Conservation (phyloP, 2,113 vertebrate species). For the Harpagus bidentatus region DNA sequence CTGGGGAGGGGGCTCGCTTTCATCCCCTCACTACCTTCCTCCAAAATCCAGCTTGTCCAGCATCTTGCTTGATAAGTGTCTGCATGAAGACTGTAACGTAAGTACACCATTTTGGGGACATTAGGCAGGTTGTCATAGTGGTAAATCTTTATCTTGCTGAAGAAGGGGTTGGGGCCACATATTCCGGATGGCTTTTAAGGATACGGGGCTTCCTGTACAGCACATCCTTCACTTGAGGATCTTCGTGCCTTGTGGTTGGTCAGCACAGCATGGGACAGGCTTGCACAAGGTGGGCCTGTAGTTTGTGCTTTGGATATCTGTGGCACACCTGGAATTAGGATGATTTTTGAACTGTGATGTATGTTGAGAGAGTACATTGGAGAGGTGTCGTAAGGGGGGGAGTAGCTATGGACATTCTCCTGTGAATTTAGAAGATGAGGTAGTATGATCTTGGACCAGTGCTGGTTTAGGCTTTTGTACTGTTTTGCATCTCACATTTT, state of each 20-base stretch:
- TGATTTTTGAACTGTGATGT: background rate
- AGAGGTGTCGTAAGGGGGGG: too few relatives aligned
- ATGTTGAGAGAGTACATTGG: background rate
- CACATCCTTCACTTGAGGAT: background rate
- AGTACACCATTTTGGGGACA: background rate
- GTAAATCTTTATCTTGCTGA: background rate
- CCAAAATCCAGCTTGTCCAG: background rate
- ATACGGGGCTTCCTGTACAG: accelerated
- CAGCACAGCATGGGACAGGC: accelerated
- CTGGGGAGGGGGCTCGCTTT: background rate
- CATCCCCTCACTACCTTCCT: too few relatives aligned
- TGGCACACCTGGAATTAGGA: background rate
- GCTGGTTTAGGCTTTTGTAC: background rate
- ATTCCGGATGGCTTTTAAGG: background rate
- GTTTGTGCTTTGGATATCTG: background rate
- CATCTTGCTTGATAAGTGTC: background rate
- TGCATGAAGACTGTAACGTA: background rate
- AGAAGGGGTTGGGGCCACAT: background rate
- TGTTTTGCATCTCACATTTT: background rate
- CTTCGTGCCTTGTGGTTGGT: background rate
- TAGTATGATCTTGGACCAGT: background rate
- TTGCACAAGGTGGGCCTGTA: background rate
- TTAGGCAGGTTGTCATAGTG: background rate
- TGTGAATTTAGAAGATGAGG: background rate
- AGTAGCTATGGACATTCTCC: background rate